Evolutionary conservation across 2,888 invertebrate species (phyloP), one percentile per base, ranked within the genome.

Genomic region (Callyntrura sp.): DNA sequence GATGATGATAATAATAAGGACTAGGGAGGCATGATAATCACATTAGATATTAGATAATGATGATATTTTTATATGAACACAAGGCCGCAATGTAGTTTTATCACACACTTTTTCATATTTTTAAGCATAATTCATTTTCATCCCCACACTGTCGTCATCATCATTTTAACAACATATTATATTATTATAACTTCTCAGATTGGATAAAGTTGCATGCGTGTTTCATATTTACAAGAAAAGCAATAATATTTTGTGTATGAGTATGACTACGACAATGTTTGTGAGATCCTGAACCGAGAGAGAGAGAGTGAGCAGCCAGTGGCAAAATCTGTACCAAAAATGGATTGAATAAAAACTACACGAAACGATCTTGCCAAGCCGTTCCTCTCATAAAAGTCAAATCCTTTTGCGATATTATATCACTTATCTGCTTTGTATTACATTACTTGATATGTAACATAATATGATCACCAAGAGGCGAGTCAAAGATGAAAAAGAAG

Each of bases 401-500:
- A 78, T 88, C 78, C 83, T 81, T 78, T 68, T 55, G 82, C 65
- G 55, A 78, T 83, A 78, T 78, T 65, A 78, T 78, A 88, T 82
- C 83, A 88, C 88, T 88, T 88, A 88, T 88, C 88, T 76, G 60
- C 82, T 83, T 76, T 83, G 60, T 81, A 83, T 88, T 88, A 55
- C 83, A 83, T 83, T 88, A 60, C 83, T 73, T 76, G 57, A 81
- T 82, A 82, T 17, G 83, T 88, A 73, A 73, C 73, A 73, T 51
- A 88, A 88, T 82, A 81, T 62, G 45, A 88, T 88, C 45, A 55
- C 68, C 51, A 60, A 79, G 51, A 55, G 70, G 78, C 62, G 57
- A 68, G 76, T 51, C 76, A 51, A 51, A 23, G 25, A 20, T 8
- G 73, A 73, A 17, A 17, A 45, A 20, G 73, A 51, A 17, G 57